These are phyloP conservation scores for Emydocephalus ijimae DNA, from an alignment of 2,113 vertebrate genomes.

Conservation along the genomic window DNA sequence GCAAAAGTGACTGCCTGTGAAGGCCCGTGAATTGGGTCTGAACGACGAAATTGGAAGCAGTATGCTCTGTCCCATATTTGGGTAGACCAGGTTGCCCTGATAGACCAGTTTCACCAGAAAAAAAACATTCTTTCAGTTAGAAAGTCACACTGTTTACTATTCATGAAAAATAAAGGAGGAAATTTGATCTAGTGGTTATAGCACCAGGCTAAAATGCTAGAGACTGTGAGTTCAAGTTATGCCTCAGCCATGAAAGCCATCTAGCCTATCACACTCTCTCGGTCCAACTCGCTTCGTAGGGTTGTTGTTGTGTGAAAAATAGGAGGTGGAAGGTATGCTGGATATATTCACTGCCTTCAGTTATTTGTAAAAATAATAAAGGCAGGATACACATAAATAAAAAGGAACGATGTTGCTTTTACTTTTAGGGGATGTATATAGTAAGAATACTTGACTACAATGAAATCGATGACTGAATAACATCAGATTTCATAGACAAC, in stretches of 20 bases:
- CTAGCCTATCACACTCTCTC: neutral
- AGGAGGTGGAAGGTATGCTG: neutral
- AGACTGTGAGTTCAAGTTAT: neutral
- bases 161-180: neutral
- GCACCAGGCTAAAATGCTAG: neutral
- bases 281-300: neutral
- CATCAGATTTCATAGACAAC: neutral
- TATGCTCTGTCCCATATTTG: too few relatives aligned
- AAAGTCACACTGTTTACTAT: neutral
- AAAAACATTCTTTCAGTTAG: neutral
- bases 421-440: neutral
- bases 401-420: neutral
- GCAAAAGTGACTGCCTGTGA: too few relatives aligned
- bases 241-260: neutral
- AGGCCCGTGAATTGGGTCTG: too few relatives aligned
- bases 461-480: neutral
- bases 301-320: neutral
- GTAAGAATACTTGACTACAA: neutral
- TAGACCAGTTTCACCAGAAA: too few relatives aligned
- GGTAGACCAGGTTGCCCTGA: too few relatives aligned
- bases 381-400: neutral
- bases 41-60: too few relatives aligned
- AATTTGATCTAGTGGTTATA: neutral
- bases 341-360: neutral
- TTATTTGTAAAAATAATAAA: neutral